Base-by-base conservation (phyloP, 30 jellyfish, hydroid and myxozoan species). In the Aurelia sp. region DNA sequence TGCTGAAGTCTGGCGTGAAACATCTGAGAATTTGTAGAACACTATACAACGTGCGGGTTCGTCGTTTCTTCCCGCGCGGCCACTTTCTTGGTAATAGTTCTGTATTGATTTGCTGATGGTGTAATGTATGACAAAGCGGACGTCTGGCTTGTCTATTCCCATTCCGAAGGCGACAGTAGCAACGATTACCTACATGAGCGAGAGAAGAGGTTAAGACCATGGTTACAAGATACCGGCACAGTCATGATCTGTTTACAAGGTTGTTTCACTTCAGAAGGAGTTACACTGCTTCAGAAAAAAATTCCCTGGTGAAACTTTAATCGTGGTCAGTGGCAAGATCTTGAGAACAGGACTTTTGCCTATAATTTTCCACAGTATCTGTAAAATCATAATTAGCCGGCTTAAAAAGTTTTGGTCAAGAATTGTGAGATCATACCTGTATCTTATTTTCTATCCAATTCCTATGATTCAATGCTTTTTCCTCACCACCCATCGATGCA, bases 91-190 rank as follows among this genome's bases (percentile, higher is more conserved):
- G 90, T 94, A 94, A 83, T 80, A 94, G 53, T 94, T 94, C 61
- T 89, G 98, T 59, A 94, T 79, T 27, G 99, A 94, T 77, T 85
- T 89, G 89, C 99, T 94, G 24, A 89, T 82, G 9, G 99, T 76
- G 81, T 88, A 76, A 67, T 94, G 99, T 40, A 94, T 94, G 65
- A 94, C 97, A 65, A 94, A 94, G 1, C 96, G 91, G 30, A 94
- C 99, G 74, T 89, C 89, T 1, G 99, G 95, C 75, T 94, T 94
- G 89, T 94, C 97, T 60, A 94, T 94, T 52, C 99, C 99, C 97
- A 94, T 89, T 2, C 99, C 99, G 77, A 94, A 94, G 3, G 97
- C 97, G 11, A 86, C 61, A 12, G 99, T 94, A 7, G 97, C 97
- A 21, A 94, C 99, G 31, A 94, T 88, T 3, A 94, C 97, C 99